Base-by-base conservation (phyloP, 2,113 vertebrate species). In the Oncorhynchus mykiss region DNA sequence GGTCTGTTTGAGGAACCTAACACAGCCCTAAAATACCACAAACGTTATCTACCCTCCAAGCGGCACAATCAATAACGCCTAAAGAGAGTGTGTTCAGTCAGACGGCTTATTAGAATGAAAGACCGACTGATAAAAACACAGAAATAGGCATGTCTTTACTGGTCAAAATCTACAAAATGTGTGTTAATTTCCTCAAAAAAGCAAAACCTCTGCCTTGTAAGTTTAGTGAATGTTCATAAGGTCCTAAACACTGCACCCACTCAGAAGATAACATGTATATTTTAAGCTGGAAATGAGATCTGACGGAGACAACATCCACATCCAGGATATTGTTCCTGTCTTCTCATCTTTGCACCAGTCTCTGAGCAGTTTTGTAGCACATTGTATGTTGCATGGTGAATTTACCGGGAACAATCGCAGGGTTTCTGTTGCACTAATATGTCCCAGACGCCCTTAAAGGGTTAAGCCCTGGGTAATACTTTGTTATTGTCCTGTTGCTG, bases 401-500 rank as follows among this genome's bases (percentile, higher is more conserved):
- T 67, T 80, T 68, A 67, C 73, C 59, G 60, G 49, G 18, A 29
- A 64, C 27, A 13, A 49, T 68, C 24, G 7, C 20, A 62, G 18
- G 27, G 31, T 29, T 64, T 81, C 57, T 29, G 31, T 51, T 64
- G 54, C 57, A 7, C 49, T 62, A 29, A 70, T 13, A 70, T 9
- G 94, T 95, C 94, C 92, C 93, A 93, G 93, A 93, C 90, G 92
- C 60, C 77, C 69, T 84, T 93, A 88, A 94, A 92, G 92, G 94
- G 93, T 88, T 89, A 85, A 88, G 91, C 89, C 92, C 86, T 87
- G 60, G 92, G 95, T 94, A 93, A 91, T 93, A 93, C 91, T 83
- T 91, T 92, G 90, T 94, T 89, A 94, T 94, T 91, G 93, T 95
- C 87, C 91, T 92, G 94, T 95, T 92, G 93, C 92, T 91, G 91